A percentile compares a stretch with the other conserved stretches of the same genome.
Conservation (phyloP, 1,140 invertebrate species). For the Popillia japonica region DNA sequence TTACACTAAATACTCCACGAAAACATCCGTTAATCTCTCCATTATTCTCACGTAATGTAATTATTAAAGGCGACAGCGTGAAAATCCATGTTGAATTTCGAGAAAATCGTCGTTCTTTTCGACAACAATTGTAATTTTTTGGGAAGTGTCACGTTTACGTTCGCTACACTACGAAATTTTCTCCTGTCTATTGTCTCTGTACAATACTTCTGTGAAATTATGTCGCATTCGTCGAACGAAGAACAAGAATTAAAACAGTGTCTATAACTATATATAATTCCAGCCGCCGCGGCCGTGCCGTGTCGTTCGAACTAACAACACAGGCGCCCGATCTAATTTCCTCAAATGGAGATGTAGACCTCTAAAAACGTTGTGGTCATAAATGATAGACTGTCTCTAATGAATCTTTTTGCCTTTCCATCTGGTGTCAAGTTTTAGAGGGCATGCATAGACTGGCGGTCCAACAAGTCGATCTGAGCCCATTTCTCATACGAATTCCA, state of each 20-base stretch:
- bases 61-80: constrained; percentile 25
- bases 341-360: constrained; percentile 23
- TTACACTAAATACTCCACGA: constrained; percentile 5
- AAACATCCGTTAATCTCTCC: constrained; percentile 26
- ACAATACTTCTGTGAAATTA: background rate
- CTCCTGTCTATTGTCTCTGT: background rate
- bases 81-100: constrained; percentile 22
- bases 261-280: too few relatives aligned
- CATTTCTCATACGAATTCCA: constrained; percentile 22
- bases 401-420: constrained; percentile 10
- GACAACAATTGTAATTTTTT: constrained; percentile 30
- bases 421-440: background rate
- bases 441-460: background rate
- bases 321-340: constrained; percentile 27
- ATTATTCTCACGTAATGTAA: constrained; percentile 32
- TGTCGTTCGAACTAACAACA: background rate
- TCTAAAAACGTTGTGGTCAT: background rate
- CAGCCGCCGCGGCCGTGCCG: background rate
- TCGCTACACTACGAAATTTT: background rate
- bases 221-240: too few relatives aligned
- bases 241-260: too few relatives aligned
- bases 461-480: background rate
- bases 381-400: constrained; percentile 30
- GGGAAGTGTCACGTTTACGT: constrained; percentile 22
- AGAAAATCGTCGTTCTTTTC: constrained; percentile 3